Evolutionary conservation across 2,888 invertebrate species (phyloP), one percentile per base, ranked within the genome.

Genomic region (Monoplex corrugatus): DNA sequence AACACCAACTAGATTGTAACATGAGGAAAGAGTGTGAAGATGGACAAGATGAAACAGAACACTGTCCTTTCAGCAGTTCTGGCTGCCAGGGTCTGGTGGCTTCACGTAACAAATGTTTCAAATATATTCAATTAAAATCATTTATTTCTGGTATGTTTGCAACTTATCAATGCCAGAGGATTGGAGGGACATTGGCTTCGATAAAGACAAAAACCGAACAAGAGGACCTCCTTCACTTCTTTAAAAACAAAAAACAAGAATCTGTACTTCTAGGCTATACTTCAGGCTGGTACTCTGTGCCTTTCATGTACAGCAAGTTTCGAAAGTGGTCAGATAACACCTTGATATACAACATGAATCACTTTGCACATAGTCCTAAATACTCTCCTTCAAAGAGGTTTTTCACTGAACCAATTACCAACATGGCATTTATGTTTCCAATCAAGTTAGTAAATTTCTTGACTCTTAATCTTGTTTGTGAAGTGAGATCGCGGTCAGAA

Each of bases 1-100:
- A 43, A n/a, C 86, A 72, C 1, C 86, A 86, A 40, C 68, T 86
- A 44, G 72, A 86, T 19, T 43, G 68, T 35, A 86, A 84, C 50
- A 3, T 84, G 45, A 45, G n/a, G 50, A 3, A 0, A n/a, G 84
- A 84, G 84, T 84, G 84, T 40, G 57, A 86, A 23, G 68, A 68
- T 3, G 86, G 86, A 5, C 63, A 57, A 28, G 86, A 86, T 40
- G 86, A 86, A 28, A 78, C 78, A 19, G 78, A 78, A 78, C 78
- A 40, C 78, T 78, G 78, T 35, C 78, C 78, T 38, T 35, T 38
- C 38, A 38, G 35, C 78, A 35, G 38, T 78, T 16, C 35, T 16
- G 78, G 38, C 10, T 38, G 38, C 19, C 10, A 40, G 78, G 72
- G 72, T 10, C n/a, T 32, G 32, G n/a, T n/a, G n/a, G n/a, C 72